A percentile compares a stretch with the other conserved stretches of the same genome.
phyloP scores from a whole-genome alignment of 2,888 invertebrate species.

The Hanleya hanleyi region DNA sequence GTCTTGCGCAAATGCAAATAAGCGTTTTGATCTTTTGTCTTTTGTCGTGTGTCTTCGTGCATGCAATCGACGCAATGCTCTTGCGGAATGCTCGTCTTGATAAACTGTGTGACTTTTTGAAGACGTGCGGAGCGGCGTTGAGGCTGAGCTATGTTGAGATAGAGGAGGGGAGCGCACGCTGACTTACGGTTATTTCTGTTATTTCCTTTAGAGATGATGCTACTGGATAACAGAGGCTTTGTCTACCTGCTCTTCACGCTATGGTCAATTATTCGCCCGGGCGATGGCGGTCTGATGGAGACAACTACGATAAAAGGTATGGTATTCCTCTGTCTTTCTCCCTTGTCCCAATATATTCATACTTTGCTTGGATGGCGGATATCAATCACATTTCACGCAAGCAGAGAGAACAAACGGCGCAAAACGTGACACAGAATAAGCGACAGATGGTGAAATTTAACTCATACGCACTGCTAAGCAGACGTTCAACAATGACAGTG shows the following conservation, averaged over 20 bases:
- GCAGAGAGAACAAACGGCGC: too few species aligned
- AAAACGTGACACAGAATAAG: too few species aligned
- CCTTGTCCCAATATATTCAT: too few species aligned
- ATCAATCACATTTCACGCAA: too few species aligned
- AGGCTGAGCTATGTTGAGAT: neutral
- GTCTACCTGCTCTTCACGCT: neutral
- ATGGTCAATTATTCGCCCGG: neutral
- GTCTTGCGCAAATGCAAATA: too few species aligned
- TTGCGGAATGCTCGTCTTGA: too few species aligned
- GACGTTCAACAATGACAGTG: too few species aligned
- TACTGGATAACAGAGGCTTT: neutral
- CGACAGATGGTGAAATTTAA: too few species aligned
- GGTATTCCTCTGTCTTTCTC: neutral
- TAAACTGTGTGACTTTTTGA: neutral
- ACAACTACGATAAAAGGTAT: neutral
- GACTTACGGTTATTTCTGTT: neutral
- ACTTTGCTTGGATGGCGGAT: too few species aligned
- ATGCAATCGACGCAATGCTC: neutral
- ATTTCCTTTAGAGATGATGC: constrained; percentile 1
- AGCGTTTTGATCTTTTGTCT: neutral
- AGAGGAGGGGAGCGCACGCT: neutral
- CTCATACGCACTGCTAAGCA: too few species aligned
- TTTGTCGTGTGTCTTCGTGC: neutral
- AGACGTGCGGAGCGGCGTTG: neutral
- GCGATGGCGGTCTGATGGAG: neutral